Base-by-base conservation (phyloP, 1,140 invertebrate genomes). In the Sesamia nonagrioides region DNA sequence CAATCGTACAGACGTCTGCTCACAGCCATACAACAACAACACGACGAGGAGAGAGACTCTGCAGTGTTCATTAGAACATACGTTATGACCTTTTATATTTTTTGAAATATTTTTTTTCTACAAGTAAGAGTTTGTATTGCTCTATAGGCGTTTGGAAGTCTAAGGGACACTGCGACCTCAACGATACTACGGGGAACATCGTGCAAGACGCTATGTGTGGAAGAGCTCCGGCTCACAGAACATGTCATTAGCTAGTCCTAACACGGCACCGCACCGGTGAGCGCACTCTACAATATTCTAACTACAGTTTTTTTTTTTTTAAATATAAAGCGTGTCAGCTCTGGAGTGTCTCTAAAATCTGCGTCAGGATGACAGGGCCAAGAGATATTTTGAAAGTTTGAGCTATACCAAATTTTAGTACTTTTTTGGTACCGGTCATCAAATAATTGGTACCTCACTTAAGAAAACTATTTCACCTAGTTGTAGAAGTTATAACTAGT, bases 151-250 rank as follows among this genome's bases (percentile, higher is more conserved):
- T 45, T 18, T 33, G 50, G 1, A 61, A 76, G 84, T 87, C 86
- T 80, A 87, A 84, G 83, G 85, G 88, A 83, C 86, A 81, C 17
- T 3, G 60, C 45, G 60, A 66, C 48, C 21, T 11, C 13, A 21
- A n/a, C 27, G 82, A 9, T 21, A 15, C 58, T 61, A 61, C 42
- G 82, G 71, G 61, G 40, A 40, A 82, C 85, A 87, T 58, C 54
- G 54, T 27, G 54, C 54, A 58, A 89, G 88, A 86, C 79, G 81
- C 85, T 45, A 13, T 40, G 84, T 85, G 88, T 88, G 85, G 88
- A 88, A 88, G 88, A 90, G 90, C 86, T n/a, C 27, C 58, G 81
- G 84, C 87, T 9, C 13, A 73, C 52, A 58, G 52, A 37, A 37
- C 13, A 9, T 6, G 42, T 11, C 18, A 54, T n/a, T n/a, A n/a